Evolutionary conservation across 2,797 vertebrate species (phyloP).

Genomic region (Lycodopsis pacificus): DNA sequence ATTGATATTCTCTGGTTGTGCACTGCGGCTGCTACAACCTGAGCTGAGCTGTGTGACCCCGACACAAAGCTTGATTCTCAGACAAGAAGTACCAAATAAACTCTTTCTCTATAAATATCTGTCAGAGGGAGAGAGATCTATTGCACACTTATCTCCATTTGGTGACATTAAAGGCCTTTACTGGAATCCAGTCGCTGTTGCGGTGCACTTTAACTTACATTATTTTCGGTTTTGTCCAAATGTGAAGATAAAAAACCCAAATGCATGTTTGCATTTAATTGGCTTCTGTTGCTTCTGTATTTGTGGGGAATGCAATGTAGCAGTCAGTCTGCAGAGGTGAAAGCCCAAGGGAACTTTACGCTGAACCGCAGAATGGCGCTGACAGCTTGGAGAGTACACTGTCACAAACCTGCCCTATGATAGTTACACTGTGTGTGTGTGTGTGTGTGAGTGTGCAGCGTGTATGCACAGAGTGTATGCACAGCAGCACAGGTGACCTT

Average conservation of each 20-base stretch:
- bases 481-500: constrained; percentile 54
- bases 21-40: constrained; percentile 25
- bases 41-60: constrained; percentile 37
- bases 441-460: constrained; percentile 14
- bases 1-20: constrained; percentile 32
- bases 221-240: background rate
- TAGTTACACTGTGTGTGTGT: constrained; percentile 13
- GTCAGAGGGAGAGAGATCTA: background rate
- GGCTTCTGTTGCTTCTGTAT: constrained; percentile 6
- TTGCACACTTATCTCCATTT: constrained; percentile 1
- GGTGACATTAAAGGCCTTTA: constrained; percentile 17
- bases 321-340: constrained; percentile 10
- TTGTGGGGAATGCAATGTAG: background rate
- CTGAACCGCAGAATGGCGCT: constrained; percentile 41
- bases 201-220: background rate
- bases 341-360: constrained; percentile 33
- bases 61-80: constrained; percentile 28
- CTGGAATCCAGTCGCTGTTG: background rate
- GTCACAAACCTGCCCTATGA: constrained; percentile 53
- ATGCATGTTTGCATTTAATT: background rate
- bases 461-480: constrained; percentile 7
- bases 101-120: constrained; percentile 30
- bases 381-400: constrained; percentile 58
- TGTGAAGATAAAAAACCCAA: background rate
- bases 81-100: constrained; percentile 1